These are phyloP conservation scores for Stramonita haemastoma DNA, from an alignment of 2,888 invertebrate genomes.

Conservation along the genomic window DNA sequence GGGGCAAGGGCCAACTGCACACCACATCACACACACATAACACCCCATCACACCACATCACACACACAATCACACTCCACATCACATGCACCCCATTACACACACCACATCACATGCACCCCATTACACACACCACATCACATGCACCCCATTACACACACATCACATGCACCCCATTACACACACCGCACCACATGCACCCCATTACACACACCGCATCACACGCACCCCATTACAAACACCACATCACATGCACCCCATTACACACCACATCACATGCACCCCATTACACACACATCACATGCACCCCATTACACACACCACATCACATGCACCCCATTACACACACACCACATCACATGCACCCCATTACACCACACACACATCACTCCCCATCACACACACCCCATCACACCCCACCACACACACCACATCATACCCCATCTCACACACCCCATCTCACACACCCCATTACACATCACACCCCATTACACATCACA, in stretches of 20 bases:
- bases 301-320: too few relatives aligned
- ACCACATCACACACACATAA: background rate
- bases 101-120: background rate
- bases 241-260: constrained; percentile 51
- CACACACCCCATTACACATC: too few relatives aligned
- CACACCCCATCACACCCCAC: background rate
- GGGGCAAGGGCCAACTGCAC: constrained; percentile 71
- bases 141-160: background rate
- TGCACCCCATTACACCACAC: constrained; percentile 48
- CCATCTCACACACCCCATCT: too few relatives aligned
- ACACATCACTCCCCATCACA: too few relatives aligned
- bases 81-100: background rate
- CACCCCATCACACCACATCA: too few relatives aligned
- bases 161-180: too few relatives aligned
- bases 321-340: background rate
- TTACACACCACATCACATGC: constrained; percentile 52
- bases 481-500: constrained; percentile 58
- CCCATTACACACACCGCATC: background rate
- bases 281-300: too few relatives aligned
- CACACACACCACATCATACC: too few relatives aligned
- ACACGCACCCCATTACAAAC: too few relatives aligned
- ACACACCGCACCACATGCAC: too few relatives aligned
- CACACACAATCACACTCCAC: constrained; percentile 54
- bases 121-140: too few relatives aligned
- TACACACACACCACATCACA: too few relatives aligned